A percentile compares a stretch with the other conserved stretches of the same genome.
These are phyloP conservation scores for Lycia hirtaria DNA, from an alignment of 2,888 invertebrate species.

Conservation along the genomic window DNA sequence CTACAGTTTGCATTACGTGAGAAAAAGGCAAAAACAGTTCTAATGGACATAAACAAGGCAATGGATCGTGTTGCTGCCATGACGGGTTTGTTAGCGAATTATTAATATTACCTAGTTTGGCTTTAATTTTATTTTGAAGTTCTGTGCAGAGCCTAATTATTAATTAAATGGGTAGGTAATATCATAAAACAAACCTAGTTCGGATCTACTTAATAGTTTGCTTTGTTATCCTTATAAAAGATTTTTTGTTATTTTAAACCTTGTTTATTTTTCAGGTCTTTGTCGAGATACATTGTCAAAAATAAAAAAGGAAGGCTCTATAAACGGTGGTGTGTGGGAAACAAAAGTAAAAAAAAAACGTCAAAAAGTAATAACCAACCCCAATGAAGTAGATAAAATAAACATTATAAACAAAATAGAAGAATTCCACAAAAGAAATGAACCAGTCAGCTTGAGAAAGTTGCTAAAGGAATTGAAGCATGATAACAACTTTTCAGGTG, in stretches of 20 bases:
- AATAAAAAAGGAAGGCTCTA: constrained; percentile 28
- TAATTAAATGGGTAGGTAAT: too few species aligned
- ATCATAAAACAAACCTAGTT: too few species aligned
- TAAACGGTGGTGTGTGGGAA: constrained; percentile 29
- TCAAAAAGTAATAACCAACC: constrained; percentile 30
- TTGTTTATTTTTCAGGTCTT: constrained; percentile 16
- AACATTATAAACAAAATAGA: constrained; percentile 31
- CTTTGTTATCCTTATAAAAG: too few species aligned
- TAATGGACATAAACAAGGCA: constrained; percentile 30
- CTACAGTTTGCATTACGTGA: constrained; percentile 29
- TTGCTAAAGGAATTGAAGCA: constrained; percentile 23
- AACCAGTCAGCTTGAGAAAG: constrained; percentile 23
- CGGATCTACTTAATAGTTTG: too few species aligned
- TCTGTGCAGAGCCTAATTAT: too few species aligned
- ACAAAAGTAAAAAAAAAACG: constrained; percentile 24
- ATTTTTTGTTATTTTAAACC: too few species aligned
- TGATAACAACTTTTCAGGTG: constrained; percentile 27
- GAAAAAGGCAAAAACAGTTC: constrained; percentile 23
- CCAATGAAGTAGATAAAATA: constrained; percentile 28
- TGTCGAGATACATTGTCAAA: constrained; percentile 29
- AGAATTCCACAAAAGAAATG: constrained; percentile 29
- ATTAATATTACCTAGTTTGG: not conserved
- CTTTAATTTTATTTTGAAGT: not conserved
- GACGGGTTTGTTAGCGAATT: constrained; percentile 21
- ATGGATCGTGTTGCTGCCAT: constrained; percentile 31